A percentile compares a stretch with the other conserved stretches of the same genome.
Evolutionary conservation across 2,797 vertebrate species (phyloP).

Genomic region (Bradypus variegatus): DNA sequence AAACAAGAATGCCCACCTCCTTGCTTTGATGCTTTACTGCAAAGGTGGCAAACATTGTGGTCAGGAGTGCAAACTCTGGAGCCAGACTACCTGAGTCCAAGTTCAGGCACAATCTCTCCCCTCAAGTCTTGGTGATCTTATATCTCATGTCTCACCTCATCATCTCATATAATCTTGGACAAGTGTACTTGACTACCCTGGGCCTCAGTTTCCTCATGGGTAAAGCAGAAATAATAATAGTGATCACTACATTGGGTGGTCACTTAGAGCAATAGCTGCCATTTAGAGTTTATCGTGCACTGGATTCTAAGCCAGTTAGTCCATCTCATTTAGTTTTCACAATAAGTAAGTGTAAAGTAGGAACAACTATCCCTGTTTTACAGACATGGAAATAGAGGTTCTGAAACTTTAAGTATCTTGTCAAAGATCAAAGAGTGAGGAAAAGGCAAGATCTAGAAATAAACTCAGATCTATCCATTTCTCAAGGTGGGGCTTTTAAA

Average conservation of each 20-base stretch:
- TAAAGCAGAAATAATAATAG: background rate
- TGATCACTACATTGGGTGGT: background rate
- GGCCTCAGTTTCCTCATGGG: background rate
- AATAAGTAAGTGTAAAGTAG: background rate
- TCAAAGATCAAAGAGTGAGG: background rate
- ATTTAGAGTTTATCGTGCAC: background rate
- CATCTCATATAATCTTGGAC: background rate
- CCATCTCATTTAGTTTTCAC: background rate
- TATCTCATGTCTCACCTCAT: too few species aligned
- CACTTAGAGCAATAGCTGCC: background rate
- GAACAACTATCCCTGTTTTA: background rate
- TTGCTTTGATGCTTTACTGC: background rate
- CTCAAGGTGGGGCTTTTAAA: background rate
- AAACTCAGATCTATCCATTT: background rate
- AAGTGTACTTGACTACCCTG: background rate
- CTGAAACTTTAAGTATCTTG: background rate
- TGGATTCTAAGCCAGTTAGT: background rate
- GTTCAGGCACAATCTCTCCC: background rate
- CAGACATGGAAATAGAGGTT: background rate
- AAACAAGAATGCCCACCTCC: background rate
- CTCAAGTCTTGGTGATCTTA: too few species aligned
- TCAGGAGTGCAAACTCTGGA: background rate
- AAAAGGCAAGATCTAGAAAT: background rate
- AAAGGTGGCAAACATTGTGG: background rate
- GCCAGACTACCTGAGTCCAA: background rate